phyloP scores from a whole-genome alignment of 1,140 invertebrate genomes.

The Calliphora vicina region DNA sequence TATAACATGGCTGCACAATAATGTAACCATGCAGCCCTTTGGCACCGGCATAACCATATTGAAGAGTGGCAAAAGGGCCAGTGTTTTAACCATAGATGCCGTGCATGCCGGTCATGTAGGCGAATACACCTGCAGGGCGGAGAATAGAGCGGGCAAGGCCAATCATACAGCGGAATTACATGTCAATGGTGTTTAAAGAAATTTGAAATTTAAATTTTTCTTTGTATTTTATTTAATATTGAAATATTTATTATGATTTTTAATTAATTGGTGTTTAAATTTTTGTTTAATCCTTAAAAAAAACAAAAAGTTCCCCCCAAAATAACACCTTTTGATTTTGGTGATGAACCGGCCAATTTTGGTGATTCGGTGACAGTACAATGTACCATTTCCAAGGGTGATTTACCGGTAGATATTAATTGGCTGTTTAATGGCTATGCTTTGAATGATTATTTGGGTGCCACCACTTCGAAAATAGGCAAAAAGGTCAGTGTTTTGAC shows the following conservation, averaged over 20 bases:
- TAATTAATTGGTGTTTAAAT: background rate
- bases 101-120: constrained; percentile 71
- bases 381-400: constrained; percentile 75
- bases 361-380: constrained; percentile 74
- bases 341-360: constrained; percentile 74
- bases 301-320: constrained; percentile 71
- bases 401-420: constrained; percentile 73
- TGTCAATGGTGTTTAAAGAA: constrained; percentile 66
- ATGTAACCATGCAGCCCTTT: constrained; percentile 63
- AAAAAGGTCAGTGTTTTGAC: constrained; percentile 79
- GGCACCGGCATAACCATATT: constrained; percentile 60
- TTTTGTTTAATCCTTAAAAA: background rate
- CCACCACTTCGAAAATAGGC: constrained; percentile 76
- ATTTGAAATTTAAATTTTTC: too few relatives aligned
- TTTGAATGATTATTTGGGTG: constrained; percentile 70
- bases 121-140: constrained; percentile 72
- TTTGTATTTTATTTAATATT: too few relatives aligned
- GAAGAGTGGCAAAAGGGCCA: constrained; percentile 65
- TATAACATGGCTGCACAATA: constrained; percentile 66
- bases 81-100: constrained; percentile 66
- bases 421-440: constrained; percentile 74
- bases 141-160: constrained; percentile 68
- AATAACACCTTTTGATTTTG: constrained; percentile 73
- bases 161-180: constrained; percentile 67
- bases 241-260: too few relatives aligned